phyloP scores from a whole-genome alignment of 2,113 vertebrate species.

The Neolamprologus devosi region DNA sequence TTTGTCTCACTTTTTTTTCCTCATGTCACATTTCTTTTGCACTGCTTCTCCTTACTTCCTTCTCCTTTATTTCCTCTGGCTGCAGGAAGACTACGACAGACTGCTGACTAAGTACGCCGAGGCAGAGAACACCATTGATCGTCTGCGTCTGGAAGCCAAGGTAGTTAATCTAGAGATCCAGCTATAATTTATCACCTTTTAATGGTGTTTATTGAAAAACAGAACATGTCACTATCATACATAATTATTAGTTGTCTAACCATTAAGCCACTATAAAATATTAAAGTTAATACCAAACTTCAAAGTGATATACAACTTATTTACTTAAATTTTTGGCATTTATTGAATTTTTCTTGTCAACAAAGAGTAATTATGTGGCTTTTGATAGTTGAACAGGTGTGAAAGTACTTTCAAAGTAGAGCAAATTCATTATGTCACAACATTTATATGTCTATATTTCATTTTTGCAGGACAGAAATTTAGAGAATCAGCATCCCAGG shows the following conservation, averaged over 20 bases:
- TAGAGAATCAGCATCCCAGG: background rate
- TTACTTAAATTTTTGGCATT: background rate
- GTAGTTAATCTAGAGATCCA: constrained; percentile 53
- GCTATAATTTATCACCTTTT: background rate
- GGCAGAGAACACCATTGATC: constrained; percentile 93
- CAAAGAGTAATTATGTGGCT: background rate
- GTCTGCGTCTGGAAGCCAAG: constrained; percentile 86
- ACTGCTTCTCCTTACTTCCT: background rate
- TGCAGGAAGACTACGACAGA: constrained; percentile 85
- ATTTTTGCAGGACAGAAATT: background rate
- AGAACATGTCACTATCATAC: background rate
- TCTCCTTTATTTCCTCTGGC: background rate
- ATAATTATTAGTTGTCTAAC: background rate
- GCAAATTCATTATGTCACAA: background rate
- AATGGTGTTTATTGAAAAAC: background rate
- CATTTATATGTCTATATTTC: background rate
- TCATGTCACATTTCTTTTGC: background rate
- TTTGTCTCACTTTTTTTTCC: background rate
- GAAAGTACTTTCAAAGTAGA: background rate
- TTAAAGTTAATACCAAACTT: background rate
- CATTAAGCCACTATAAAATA: background rate
- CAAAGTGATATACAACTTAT: background rate
- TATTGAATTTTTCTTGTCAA: background rate
- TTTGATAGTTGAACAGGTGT: background rate
- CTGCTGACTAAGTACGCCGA: constrained; percentile 91